phyloP scores from a whole-genome alignment of 2,888 invertebrate genomes.

The Tiliacea citrago region DNA sequence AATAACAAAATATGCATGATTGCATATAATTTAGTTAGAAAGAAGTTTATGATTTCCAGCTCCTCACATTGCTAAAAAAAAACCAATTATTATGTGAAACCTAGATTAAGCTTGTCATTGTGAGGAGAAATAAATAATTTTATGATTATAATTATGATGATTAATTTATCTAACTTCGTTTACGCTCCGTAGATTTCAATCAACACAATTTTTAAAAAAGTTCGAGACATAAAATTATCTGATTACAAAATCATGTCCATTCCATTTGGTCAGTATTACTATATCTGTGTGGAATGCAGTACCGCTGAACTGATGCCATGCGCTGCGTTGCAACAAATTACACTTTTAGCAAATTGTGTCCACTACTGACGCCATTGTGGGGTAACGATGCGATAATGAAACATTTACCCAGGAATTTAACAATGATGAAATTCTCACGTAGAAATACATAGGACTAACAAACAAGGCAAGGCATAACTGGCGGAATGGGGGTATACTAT shows the following conservation, averaged over 20 bases:
- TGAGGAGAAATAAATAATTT: too few species aligned
- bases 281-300: slow-evolving; percentile 52
- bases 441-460: background rate
- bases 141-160: too few species aligned
- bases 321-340: slow-evolving; percentile 60
- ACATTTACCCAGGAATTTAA: slow-evolving; percentile 17
- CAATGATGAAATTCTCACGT: slow-evolving; percentile 11
- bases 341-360: slow-evolving; percentile 66
- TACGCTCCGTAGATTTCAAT: too few species aligned
- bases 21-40: background rate
- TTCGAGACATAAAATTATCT: background rate
- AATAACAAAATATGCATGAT: too few species aligned
- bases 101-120: too few species aligned
- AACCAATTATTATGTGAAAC: too few species aligned
- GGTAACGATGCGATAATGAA: slow-evolving; percentile 19
- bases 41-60: background rate
- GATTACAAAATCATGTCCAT: slow-evolving; percentile 7
- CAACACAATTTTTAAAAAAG: background rate
- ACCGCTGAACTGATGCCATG: slow-evolving; percentile 46
- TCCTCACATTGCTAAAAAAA: too few species aligned
- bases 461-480: background rate
- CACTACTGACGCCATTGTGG: slow-evolving; percentile 31
- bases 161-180: background rate
- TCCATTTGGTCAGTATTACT: slow-evolving; percentile 26
- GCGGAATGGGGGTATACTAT: background rate